phyloP scores from a whole-genome alignment of 2,888 invertebrate species.

The Hydroisotoma schaefferi region DNA sequence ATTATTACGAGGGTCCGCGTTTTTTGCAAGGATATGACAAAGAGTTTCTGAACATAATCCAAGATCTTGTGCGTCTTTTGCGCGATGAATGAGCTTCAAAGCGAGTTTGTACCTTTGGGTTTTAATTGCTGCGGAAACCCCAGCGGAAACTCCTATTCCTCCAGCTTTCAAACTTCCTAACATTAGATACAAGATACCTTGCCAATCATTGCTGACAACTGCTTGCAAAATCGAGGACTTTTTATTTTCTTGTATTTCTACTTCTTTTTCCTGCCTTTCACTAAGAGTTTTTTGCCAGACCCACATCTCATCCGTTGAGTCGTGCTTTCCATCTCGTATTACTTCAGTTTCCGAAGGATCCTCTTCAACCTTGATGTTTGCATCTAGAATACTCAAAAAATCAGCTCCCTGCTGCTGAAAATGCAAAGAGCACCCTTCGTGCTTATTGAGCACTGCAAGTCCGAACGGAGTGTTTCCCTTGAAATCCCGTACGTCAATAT shows the following conservation, averaged over 20 bases:
- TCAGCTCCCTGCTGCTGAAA: constrained; percentile 46
- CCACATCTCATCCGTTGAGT: constrained; percentile 13
- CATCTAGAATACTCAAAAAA: constrained; percentile 31
- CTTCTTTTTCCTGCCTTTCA: constrained; percentile 17
- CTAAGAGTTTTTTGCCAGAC: constrained; percentile 15
- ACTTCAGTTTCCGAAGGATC: not conserved
- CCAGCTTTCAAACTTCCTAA: constrained; percentile 52
- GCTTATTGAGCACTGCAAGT: constrained; percentile 52
- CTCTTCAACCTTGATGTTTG: constrained; percentile 24
- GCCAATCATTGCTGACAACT: constrained; percentile 54
- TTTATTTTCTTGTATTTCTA: constrained; percentile 7
- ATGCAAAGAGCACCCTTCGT: constrained; percentile 52
- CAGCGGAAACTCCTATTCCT: constrained; percentile 50
- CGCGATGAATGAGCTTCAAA: constrained; percentile 52
- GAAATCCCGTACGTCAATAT: constrained; percentile 49
- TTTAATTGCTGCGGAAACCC: constrained; percentile 54
- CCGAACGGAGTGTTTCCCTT: constrained; percentile 55
- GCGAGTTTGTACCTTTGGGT: constrained; percentile 53
- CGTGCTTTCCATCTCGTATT: not conserved
- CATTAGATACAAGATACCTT: constrained; percentile 55
- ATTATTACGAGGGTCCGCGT: constrained; percentile 13
- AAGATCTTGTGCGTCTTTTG: constrained; percentile 49
- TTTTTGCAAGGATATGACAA: constrained; percentile 52
- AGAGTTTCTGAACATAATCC: constrained; percentile 51
- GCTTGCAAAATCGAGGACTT: constrained; percentile 46